Base-by-base conservation (phyloP, 37 sponge, comb jelly and placozoan species). In the Spongilla lacustris region DNA sequence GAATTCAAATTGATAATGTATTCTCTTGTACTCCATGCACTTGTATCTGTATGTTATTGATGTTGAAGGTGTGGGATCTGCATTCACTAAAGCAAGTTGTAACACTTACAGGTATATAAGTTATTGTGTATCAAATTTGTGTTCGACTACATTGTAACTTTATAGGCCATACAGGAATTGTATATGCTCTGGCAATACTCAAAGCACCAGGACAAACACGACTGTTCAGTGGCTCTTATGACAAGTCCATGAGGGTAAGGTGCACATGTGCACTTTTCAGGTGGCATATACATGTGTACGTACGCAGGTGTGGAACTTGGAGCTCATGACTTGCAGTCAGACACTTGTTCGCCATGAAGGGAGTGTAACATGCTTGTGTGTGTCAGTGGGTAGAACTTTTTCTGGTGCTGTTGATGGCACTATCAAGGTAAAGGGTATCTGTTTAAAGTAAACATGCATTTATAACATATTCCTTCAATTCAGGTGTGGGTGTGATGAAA, bases 251-350 rank as follows among this genome's bases (percentile, higher is more conserved):
- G 23, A 80, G 96, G 37, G 96, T 96, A 77, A 69, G 91, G 28
- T 46, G 82, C 23, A 72, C 31, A 11, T 72, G 8, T 3, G 4
- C 70, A 69, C 70, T 28, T 10, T 9, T 69, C 8, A 28, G n/a
- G n/a, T n/a, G n/a, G 5, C 70, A 25, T 27, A 25, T 69, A 6
- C 70, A 69, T n/a, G 27, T 69, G 27, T 69, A n/a, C 32, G 36
- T 34, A 17, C 21, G 24, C 74, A 98, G 94, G 96, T 98, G 38
- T 98, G 98, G 98, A 95, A 93, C 79, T 36, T 95, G 85, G 98
- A 93, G 69, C 49, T 84, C 68, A 91, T 95, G 92, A 92, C 81
- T 6, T 95, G 94, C 28, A 73, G 77, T 4, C 98, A 98, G 88
- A 95, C 95, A 19, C 78, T 95, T 84, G 86, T 82, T 30, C 86